These are phyloP conservation scores for Drosophila triauraria DNA, from an alignment of 1,140 invertebrate genomes.

Conservation along the genomic window DNA sequence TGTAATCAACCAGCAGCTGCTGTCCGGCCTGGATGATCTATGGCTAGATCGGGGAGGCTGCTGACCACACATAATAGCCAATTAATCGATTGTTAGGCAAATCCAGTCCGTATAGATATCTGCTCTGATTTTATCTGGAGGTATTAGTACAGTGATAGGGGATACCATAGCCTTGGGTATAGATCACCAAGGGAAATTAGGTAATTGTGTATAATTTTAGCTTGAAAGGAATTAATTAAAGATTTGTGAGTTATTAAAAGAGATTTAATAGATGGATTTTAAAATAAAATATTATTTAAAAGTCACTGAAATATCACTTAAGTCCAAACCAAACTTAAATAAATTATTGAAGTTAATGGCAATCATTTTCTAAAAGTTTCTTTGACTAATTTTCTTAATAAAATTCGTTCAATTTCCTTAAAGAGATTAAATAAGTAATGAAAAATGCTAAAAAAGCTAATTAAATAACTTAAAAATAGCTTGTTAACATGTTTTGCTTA, in stretches of 20 bases:
- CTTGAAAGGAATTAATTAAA: not conserved
- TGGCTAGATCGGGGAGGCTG: constrained; percentile 38
- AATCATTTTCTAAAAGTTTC: no score
- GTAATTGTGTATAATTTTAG: not conserved
- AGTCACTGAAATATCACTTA: no score
- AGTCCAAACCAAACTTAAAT: no score
- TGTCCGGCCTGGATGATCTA: constrained; percentile 38
- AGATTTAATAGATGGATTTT: not conserved
- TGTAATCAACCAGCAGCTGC: constrained; percentile 52
- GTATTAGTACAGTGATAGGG: not conserved
- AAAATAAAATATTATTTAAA: no score
- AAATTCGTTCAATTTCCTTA: no score
- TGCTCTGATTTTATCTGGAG: constrained; percentile 16
- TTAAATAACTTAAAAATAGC: no score
- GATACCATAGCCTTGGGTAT: no score
- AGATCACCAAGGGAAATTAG: not conserved
- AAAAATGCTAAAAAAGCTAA: no score
- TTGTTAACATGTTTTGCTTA: no score
- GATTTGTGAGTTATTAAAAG: not conserved
- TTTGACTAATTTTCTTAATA: no score
- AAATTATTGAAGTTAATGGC: no score
- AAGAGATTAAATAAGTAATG: no score
- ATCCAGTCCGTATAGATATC: not conserved
- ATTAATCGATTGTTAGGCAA: constrained; percentile 48
- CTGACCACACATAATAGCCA: constrained; percentile 44